Base-by-base conservation (phyloP, 2,888 invertebrate genomes). In the Biston stratarius region DNA sequence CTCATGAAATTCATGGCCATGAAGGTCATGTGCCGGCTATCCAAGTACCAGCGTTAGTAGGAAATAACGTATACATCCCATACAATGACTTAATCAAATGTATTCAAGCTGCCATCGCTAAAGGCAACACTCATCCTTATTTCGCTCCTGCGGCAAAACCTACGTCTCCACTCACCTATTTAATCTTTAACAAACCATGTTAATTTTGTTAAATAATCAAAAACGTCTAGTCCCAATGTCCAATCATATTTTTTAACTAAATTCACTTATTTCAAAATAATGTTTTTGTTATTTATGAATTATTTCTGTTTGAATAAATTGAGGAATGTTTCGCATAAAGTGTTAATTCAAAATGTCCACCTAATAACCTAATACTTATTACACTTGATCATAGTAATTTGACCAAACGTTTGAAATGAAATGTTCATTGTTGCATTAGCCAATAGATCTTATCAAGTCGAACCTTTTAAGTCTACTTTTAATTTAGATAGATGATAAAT, bases 81-180 rank as follows among this genome's bases (percentile, higher is more conserved):
- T 89, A 89, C 71, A 82, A 82, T 47, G 87, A 91, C 55, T 77
- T 92, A 12, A 75, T 92, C n/a, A 85, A 82, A 64, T 93, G 92
- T 74, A 76, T 91, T 34, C 85, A 90, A 77, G 74, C 86, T 47
- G 85, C 88, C 11, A 76, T 88, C 42, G 78, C 62, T 14, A 77
- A 74, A 69, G 72, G 73, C 15, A 70, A 77, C 24, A 75, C 71
- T 24, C 70, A 70, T 1, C 77, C 76, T n/a, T 44, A 42, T n/a
- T 59, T 49, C 33, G 6, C 59, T n/a, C 49, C 69, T 15, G 69
- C 75, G 5, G 60, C 74, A 10, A 77, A 72, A 60, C 73, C 74
- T 33, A 71, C 75, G 47, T 90, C 92, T 10, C 88, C 92, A 0
- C 75, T 92, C 10, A 88, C 91, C 0, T 93, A 92, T 70, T 84